Conservation (phyloP, 2,797 vertebrate genomes). For the Gymnothorax javanicus region DNA sequence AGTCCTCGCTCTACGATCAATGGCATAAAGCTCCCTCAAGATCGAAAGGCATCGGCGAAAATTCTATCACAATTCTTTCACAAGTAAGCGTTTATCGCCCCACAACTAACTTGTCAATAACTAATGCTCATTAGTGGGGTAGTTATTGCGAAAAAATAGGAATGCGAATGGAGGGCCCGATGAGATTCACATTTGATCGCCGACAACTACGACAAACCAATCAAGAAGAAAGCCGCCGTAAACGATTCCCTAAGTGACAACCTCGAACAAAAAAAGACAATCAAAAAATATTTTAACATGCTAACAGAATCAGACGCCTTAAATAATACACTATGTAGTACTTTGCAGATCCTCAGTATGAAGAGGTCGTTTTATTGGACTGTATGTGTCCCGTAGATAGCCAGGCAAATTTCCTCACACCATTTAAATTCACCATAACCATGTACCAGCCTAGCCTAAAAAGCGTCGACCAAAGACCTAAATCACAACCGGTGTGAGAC, state of each 20-base stretch:
- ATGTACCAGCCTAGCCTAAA: background rate
- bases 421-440: no score
- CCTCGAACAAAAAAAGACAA: background rate
- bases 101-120: background rate
- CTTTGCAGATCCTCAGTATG: background rate
- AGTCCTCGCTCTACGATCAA: slow-evolving; percentile 22
- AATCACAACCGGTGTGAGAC: background rate
- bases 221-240: background rate
- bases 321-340: background rate
- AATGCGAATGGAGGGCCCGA: background rate
- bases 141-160: background rate
- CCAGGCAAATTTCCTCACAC: no score
- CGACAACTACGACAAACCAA: background rate
- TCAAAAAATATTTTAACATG: background rate
- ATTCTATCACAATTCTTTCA: background rate
- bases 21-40: slow-evolving; percentile 16
- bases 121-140: background rate
- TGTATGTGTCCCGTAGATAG: no score
- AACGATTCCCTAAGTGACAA: background rate
- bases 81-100: background rate
- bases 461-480: background rate
- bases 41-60: background rate
- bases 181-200: background rate
- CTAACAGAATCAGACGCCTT: background rate
- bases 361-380: no score